phyloP scores from a whole-genome alignment of 2,797 vertebrate species.

The Mus spretus region DNA sequence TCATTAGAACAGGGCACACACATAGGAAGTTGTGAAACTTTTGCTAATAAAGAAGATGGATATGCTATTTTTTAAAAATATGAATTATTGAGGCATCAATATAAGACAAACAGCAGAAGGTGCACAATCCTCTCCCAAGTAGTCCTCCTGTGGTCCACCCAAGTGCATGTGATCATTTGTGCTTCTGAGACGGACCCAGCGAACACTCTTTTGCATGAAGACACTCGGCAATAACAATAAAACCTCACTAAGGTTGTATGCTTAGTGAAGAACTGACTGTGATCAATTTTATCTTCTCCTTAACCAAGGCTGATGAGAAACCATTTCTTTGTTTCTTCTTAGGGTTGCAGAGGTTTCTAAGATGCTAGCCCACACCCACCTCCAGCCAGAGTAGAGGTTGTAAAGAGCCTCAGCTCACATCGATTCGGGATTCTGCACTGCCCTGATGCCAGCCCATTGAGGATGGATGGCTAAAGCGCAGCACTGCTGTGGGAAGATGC shows the following conservation, averaged over 20 bases:
- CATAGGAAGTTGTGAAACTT: not conserved
- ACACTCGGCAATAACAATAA: not conserved
- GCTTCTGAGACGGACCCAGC: not conserved
- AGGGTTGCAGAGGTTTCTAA: not conserved
- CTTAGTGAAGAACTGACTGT: not conserved
- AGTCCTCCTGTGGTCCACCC: not conserved
- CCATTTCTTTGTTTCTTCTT: not conserved
- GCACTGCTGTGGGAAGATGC: not conserved
- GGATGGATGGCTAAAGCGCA: not conserved
- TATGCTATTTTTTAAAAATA: not conserved
- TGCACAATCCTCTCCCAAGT: not conserved
- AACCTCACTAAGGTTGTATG: not conserved
- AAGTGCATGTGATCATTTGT: not conserved
- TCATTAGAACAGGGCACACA: not conserved
- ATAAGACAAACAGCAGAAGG: not conserved
- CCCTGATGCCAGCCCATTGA: not conserved
- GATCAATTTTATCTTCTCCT: slow-evolving; percentile 17
- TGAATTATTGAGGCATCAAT: not conserved
- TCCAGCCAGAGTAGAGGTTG: not conserved
- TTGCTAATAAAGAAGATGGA: not conserved
- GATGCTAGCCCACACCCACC: not conserved
- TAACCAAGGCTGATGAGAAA: slow-evolving; percentile 10
- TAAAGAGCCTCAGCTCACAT: not conserved
- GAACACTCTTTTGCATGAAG: not conserved
- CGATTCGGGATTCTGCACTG: slow-evolving; percentile 40